These are phyloP conservation scores for Melanophora roralis DNA, from an alignment of 2,888 invertebrate species.

Conservation along the genomic window DNA sequence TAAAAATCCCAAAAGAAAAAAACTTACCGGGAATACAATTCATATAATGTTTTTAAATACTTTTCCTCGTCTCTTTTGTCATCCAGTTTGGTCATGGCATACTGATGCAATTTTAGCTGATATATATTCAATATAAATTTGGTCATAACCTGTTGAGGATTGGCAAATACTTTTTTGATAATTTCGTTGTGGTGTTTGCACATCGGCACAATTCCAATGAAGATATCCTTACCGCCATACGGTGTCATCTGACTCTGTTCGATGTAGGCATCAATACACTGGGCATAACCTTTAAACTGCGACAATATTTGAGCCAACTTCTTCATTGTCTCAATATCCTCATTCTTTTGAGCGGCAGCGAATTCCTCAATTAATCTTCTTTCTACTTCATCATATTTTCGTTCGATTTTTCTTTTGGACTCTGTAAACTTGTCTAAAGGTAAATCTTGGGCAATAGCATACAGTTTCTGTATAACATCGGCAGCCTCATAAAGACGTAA, in stretches of 20 bases:
- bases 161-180: slow-evolving; percentile 93
- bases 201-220: slow-evolving; percentile 91
- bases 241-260: slow-evolving; percentile 96
- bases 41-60: slow-evolving; percentile 92
- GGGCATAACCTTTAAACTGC: slow-evolving; percentile 97
- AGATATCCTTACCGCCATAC: slow-evolving; percentile 91
- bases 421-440: slow-evolving; percentile 91
- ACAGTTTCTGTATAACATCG: slow-evolving; percentile 97
- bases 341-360: slow-evolving; percentile 89
- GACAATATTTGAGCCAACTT: slow-evolving; percentile 93
- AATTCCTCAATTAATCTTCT: slow-evolving; percentile 95
- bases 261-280: slow-evolving; percentile 97
- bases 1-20: no score
- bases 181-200: slow-evolving; percentile 91
- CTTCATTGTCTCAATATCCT: slow-evolving; percentile 93
- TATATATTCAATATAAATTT: slow-evolving; percentile 98
- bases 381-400: slow-evolving; percentile 94
- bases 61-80: slow-evolving; percentile 90
- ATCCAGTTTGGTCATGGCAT: slow-evolving; percentile 89
- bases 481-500: slow-evolving; percentile 91
- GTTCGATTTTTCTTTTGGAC: slow-evolving; percentile 89
- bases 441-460: slow-evolving; percentile 96
- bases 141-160: slow-evolving; percentile 97
- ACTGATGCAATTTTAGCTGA: slow-evolving; percentile 91
- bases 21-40: slow-evolving; percentile 89